Evolutionary conservation across 2,113 vertebrate genomes (phyloP).

Genomic region (Hyperopisus bebe): DNA sequence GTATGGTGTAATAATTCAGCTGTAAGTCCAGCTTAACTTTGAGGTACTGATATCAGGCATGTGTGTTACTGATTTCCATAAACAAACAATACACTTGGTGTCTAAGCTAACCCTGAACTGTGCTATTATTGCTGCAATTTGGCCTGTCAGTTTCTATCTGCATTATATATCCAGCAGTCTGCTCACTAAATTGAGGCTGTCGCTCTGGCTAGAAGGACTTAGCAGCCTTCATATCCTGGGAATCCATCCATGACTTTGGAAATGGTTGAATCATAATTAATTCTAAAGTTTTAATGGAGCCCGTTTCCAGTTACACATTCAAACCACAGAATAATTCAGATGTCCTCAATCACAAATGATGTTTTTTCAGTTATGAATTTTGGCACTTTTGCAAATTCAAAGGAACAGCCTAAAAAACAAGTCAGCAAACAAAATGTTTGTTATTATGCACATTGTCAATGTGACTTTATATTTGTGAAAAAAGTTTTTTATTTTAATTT

Average conservation of each 20-base stretch:
- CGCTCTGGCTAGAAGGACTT: not conserved
- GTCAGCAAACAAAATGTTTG: not conserved
- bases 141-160: not conserved
- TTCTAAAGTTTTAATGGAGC: not conserved
- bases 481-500: not conserved
- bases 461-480: not conserved
- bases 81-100: not conserved
- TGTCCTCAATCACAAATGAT: not conserved
- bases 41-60: not conserved
- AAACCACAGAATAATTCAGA: not conserved
- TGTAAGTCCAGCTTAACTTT: not conserved
- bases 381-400: not conserved
- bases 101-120: not conserved
- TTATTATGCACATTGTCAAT: not conserved
- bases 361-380: not conserved
- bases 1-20: not conserved
- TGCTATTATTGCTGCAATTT: not conserved
- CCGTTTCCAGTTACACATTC: not conserved
- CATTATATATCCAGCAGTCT: not conserved
- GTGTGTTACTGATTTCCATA: not conserved
- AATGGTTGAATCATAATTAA: not conserved
- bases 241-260: not conserved
- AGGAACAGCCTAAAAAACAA: not conserved
- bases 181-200: not conserved
- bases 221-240: not conserved